A percentile compares a stretch with the other conserved stretches of the same genome.
Conservation (phyloP, 2,888 invertebrate genomes). For the Rhaphigaster nebulosa region DNA sequence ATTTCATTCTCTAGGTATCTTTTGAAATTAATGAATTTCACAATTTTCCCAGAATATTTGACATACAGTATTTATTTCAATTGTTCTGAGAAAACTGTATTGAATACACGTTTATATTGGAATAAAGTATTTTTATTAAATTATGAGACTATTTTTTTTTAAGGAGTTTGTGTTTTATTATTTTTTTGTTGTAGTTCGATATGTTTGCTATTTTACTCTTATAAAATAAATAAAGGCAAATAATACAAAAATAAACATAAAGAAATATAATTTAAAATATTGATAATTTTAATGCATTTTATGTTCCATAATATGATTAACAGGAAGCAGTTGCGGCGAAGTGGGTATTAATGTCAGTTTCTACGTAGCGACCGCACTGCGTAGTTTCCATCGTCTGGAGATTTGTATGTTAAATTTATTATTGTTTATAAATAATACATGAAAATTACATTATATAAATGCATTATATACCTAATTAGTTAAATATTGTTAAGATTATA, state of each 20-base stretch:
- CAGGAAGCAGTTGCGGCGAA: slow-evolving; percentile 20
- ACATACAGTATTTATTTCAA: too few relatives aligned
- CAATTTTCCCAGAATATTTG: too few relatives aligned
- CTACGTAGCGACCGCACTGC: slow-evolving; percentile 44
- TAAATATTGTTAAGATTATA: too few relatives aligned
- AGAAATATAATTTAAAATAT: background rate
- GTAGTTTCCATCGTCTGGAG: background rate
- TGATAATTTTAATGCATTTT: background rate
- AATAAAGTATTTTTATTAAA: too few relatives aligned
- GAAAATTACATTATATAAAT: background rate
- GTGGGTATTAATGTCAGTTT: slow-evolving; percentile 15
- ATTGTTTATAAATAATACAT: background rate
- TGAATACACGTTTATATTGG: too few relatives aligned
- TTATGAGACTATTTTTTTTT: too few relatives aligned
- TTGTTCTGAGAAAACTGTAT: too few relatives aligned
- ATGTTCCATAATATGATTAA: background rate
- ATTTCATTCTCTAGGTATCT: background rate
- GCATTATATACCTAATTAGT: background rate
- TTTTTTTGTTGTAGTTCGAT: too few relatives aligned
- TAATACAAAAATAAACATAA: background rate
- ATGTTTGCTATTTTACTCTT: too few relatives aligned
- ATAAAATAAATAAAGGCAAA: too few relatives aligned
- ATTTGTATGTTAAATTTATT: background rate
- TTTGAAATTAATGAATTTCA: background rate
- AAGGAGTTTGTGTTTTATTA: too few relatives aligned